These are phyloP conservation scores for Numida meleagris DNA, from an alignment of 2,113 vertebrate species.

Conservation along the genomic window DNA sequence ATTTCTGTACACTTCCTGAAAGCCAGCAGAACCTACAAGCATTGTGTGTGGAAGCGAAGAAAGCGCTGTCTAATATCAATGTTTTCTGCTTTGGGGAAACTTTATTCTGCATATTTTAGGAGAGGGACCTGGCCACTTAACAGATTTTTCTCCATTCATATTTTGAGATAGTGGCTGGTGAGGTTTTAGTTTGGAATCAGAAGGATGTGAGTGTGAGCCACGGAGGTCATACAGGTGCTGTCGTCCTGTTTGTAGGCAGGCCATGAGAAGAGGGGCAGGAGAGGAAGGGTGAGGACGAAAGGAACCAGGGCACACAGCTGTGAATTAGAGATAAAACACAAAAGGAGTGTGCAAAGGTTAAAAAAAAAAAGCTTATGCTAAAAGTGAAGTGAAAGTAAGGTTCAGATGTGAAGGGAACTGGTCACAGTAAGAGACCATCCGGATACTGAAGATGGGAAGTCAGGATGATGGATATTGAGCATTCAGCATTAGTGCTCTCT, in stretches of 20 bases:
- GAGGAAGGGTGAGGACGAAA: background rate
- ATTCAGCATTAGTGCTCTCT: background rate
- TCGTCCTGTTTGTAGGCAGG: background rate
- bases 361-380: background rate
- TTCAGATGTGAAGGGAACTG: background rate
- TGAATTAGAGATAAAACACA: background rate
- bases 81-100: background rate
- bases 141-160: background rate
- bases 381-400: background rate
- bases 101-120: background rate
- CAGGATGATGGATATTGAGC: background rate
- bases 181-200: background rate
- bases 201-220: background rate
- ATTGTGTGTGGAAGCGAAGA: background rate
- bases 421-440: background rate
- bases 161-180: background rate
- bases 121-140: background rate
- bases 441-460: background rate
- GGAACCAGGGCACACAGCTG: background rate
- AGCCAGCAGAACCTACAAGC: background rate
- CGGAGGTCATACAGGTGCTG: background rate
- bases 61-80: background rate
- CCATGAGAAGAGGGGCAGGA: background rate
- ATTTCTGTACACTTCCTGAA: background rate
- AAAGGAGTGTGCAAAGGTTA: background rate